phyloP scores from a whole-genome alignment of 2,888 invertebrate genomes.

The Bugula neritina region DNA sequence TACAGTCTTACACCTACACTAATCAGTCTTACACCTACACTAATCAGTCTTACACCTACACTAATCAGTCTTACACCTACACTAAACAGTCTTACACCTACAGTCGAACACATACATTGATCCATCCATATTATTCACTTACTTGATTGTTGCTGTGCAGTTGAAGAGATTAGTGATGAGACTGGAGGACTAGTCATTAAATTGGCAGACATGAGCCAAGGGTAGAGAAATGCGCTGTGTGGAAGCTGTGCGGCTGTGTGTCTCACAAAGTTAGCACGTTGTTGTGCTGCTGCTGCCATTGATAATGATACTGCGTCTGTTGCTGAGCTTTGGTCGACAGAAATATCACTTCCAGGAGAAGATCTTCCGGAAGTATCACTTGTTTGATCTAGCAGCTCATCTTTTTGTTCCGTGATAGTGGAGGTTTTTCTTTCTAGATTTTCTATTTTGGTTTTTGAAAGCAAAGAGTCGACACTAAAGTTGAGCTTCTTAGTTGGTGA shows the following conservation, averaged over 20 bases:
- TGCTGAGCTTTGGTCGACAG: background rate
- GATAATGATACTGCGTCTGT: background rate
- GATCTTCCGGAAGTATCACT: background rate
- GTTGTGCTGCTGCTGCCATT: constrained; percentile 1
- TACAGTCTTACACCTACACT: too few relatives aligned
- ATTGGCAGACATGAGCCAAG: constrained; percentile 23
- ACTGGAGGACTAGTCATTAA: background rate
- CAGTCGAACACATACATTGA: too few relatives aligned
- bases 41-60: too few relatives aligned
- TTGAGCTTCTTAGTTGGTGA: constrained; percentile 13
- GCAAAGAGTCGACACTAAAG: constrained; percentile 17
- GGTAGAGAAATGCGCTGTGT: constrained; percentile 23
- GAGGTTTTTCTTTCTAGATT: background rate
- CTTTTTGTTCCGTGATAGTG: background rate
- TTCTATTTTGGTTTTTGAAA: background rate
- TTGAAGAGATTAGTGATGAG: background rate
- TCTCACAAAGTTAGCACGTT: constrained; percentile 3
- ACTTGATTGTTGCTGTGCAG: background rate
- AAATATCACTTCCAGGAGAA: background rate
- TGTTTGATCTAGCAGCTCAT: background rate
- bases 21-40: too few relatives aligned
- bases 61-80: too few relatives aligned
- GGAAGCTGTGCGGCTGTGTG: constrained; percentile 10
- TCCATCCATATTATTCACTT: background rate
- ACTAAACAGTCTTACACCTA: too few relatives aligned